phyloP scores from a whole-genome alignment of 1,140 invertebrate species.

The Apis cerana region DNA sequence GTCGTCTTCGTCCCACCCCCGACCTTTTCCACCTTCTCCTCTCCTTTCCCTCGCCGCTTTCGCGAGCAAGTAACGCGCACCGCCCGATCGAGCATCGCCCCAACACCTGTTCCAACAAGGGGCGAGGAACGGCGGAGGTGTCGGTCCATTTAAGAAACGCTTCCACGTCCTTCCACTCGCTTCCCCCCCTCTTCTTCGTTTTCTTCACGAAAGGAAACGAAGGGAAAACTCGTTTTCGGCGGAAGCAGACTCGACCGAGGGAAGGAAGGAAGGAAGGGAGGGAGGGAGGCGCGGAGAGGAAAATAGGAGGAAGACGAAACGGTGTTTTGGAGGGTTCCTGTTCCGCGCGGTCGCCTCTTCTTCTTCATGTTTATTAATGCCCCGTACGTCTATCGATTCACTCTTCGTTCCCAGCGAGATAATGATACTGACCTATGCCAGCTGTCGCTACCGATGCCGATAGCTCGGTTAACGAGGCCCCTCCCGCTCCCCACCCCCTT shows the following conservation, averaged over 20 bases:
- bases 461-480: slow-evolving; percentile 56
- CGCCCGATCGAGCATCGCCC: slow-evolving; percentile 54
- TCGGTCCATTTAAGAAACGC: slow-evolving; percentile 34
- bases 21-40: neutral
- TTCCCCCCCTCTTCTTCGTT: too few species aligned
- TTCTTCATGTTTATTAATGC: slow-evolving; percentile 77
- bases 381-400: slow-evolving; percentile 72
- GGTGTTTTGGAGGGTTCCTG: slow-evolving; percentile 7
- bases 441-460: slow-evolving; percentile 64
- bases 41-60: too few species aligned
- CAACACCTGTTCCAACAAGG: slow-evolving; percentile 38
- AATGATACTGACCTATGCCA: slow-evolving; percentile 77
- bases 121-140: neutral
- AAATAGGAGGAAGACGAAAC: neutral
- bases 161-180: neutral
- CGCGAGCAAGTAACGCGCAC: slow-evolving; percentile 14
- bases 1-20: slow-evolving; percentile 27
- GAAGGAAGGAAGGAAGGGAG: neutral
- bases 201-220: too few species aligned
- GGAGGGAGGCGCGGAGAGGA: neutral
- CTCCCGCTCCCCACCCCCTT: slow-evolving; percentile 30
- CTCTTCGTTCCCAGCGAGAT: slow-evolving; percentile 73
- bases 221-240: neutral
- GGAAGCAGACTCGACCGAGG: too few species aligned
- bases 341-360: slow-evolving; percentile 46